phyloP scores from a whole-genome alignment of 2,113 vertebrate genomes.

The Heteronetta atricapilla region DNA sequence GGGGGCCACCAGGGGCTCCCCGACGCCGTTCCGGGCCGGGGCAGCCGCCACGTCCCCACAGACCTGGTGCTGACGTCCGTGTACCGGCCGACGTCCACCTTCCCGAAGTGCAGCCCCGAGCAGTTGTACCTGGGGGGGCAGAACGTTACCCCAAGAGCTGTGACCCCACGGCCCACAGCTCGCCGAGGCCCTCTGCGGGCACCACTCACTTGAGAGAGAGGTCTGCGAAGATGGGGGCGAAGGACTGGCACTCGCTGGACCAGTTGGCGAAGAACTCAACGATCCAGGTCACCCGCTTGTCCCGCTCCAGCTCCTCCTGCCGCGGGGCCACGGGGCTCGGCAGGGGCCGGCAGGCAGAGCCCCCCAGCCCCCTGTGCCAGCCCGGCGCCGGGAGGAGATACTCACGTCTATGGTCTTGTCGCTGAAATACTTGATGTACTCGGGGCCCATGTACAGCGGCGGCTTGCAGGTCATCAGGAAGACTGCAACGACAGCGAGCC shows the following conservation, averaged over 20 bases:
- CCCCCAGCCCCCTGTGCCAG: accelerated
- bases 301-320: conserved; percentile 90
- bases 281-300: conserved; percentile 89
- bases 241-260: conserved; percentile 95
- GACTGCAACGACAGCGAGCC: conserved; percentile 68
- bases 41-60: neutral
- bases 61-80: conserved; percentile 88
- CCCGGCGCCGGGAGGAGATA: neutral
- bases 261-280: conserved; percentile 97
- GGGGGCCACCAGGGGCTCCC: neutral
- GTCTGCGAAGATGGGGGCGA: conserved; percentile 90
- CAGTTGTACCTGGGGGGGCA: conserved; percentile 87
- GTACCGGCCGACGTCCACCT: conserved; percentile 93
- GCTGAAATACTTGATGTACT: conserved; percentile 95
- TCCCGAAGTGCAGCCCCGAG: conserved; percentile 89
- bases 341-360: accelerated
- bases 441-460: conserved; percentile 93
- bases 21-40: accelerated
- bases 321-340: neutral
- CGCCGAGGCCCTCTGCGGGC: accelerated
- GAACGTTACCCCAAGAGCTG: accelerated
- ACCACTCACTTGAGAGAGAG: conserved; percentile 91
- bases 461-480: conserved; percentile 96
- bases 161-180: neutral
- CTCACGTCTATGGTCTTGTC: conserved; percentile 95